Percentiles rank a stretch among this genome's conserved stretches.
phyloP scores from a whole-genome alignment of 2,888 invertebrate species.

The Diarsia rubi region DNA sequence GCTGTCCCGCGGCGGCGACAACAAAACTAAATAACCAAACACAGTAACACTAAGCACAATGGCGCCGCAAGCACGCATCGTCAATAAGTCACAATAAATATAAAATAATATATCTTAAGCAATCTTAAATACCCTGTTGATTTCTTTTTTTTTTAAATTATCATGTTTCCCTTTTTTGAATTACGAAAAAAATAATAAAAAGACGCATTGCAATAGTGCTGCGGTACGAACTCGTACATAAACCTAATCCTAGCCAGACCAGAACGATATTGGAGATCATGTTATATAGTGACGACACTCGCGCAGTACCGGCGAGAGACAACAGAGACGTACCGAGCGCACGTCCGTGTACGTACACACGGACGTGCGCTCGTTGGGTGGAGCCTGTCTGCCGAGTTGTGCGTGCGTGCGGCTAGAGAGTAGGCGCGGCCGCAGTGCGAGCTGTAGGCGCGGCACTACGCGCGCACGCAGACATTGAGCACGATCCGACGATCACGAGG shows the following conservation, averaged over 20 bases:
- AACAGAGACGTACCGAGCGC: background rate
- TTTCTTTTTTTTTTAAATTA: constrained; percentile 84
- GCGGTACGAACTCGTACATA: constrained; percentile 65
- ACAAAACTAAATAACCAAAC: constrained; percentile 72
- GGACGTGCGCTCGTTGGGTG: background rate
- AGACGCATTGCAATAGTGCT: constrained; percentile 64
- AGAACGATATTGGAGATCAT: constrained; percentile 69
- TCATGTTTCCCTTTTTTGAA: constrained; percentile 78
- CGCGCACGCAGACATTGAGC: constrained; percentile 65
- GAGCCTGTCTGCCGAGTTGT: background rate
- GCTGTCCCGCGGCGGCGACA: constrained; percentile 39
- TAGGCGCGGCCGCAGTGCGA: too few relatives aligned
- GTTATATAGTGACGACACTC: constrained; percentile 52
- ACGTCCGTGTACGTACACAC: background rate
- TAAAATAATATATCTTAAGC: constrained; percentile 89
- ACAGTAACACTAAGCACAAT: constrained; percentile 78
- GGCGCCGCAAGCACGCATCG: constrained; percentile 74
- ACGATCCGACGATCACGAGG: constrained; percentile 63
- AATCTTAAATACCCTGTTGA: constrained; percentile 91
- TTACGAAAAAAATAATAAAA: constrained; percentile 74
- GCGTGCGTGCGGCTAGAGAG: constrained; percentile 18
- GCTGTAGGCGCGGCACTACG: constrained; percentile 59
- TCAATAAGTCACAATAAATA: constrained; percentile 85
- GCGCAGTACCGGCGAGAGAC: constrained; percentile 7
- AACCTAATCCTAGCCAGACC: constrained; percentile 66